These are phyloP conservation scores for Lethrus apterus DNA, from an alignment of 1,140 invertebrate genomes.

Conservation along the genomic window DNA sequence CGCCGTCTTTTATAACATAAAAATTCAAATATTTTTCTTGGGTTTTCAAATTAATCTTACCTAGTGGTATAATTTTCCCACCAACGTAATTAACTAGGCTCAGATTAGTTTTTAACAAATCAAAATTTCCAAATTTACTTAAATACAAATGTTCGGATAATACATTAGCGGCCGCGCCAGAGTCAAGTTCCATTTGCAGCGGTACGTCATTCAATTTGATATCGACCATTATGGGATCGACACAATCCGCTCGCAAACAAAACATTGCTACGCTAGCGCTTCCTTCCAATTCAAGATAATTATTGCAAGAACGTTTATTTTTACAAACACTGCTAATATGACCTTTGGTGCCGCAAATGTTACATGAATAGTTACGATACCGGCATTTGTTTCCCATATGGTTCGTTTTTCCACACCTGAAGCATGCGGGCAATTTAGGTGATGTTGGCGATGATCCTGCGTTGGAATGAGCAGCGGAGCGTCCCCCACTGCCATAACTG, in stretches of 20 bases:
- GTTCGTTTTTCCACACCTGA: conserved; percentile 5
- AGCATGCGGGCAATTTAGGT: not conserved
- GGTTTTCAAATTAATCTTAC: conserved; percentile 15
- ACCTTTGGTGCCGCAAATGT: conserved; percentile 12
- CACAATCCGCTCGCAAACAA: conserved; percentile 1
- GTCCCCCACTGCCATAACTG: not conserved
- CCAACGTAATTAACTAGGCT: conserved; percentile 12
- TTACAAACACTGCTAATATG: conserved; percentile 7
- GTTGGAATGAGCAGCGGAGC: not conserved
- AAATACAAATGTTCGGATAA: conserved; percentile 20
- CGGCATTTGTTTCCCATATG: conserved; percentile 1
- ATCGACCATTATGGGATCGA: conserved; percentile 18
- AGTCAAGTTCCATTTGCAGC: conserved; percentile 16
- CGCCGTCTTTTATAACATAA: conserved; percentile 24
- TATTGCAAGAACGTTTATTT: not conserved
- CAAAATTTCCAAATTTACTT: conserved; percentile 16
- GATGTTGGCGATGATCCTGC: not conserved
- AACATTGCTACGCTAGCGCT: not conserved
- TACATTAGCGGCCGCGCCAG: conserved; percentile 12
- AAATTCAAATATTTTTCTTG: not conserved
- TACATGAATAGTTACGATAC: conserved; percentile 9
- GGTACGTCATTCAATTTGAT: conserved; percentile 13
- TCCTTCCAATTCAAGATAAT: conserved; percentile 7
- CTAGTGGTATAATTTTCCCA: conserved; percentile 13
- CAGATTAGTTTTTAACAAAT: conserved; percentile 16